These are phyloP conservation scores for Galeopsomyia nigrocyanea DNA, from an alignment of 2,888 invertebrate species.

Conservation along the genomic window DNA sequence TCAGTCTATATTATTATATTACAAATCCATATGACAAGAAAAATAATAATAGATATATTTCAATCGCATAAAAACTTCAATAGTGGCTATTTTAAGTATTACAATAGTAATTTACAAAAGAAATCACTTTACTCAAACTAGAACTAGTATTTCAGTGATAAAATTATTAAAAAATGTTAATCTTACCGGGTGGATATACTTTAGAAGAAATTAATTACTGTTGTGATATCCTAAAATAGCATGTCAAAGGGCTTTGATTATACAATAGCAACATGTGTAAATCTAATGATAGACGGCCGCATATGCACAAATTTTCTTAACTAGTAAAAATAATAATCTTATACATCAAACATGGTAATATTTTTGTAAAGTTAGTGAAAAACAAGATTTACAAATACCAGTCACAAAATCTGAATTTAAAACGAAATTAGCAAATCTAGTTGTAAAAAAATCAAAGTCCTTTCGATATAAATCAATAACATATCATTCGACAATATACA, in stretches of 20 bases:
- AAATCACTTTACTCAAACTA: conserved; percentile 8
- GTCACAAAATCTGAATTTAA: no score
- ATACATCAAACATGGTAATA: no score
- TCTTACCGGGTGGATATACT: neutral
- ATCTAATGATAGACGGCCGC: neutral
- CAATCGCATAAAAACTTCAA: conserved; percentile 18
- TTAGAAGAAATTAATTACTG: conserved; percentile 1
- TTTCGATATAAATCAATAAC: no score
- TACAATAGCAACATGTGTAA: neutral
- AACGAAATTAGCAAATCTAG: no score
- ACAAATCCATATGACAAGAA: neutral
- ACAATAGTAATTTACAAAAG: conserved; percentile 21
- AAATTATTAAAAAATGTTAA: conserved; percentile 25
- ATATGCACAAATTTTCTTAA: neutral
- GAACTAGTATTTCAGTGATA: conserved; percentile 14
- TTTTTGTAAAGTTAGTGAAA: no score
- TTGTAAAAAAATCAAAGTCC: no score
- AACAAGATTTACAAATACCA: no score
- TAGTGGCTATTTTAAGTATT: conserved; percentile 2
- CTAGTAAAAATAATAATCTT: no score
- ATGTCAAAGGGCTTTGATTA: conserved; percentile 23
- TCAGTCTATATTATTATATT: neutral
- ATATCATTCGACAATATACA: neutral
- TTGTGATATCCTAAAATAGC: conserved; percentile 4
- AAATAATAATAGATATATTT: conserved; percentile 1